Base-by-base conservation (phyloP, 1,140 invertebrate genomes). In the Stegodyphus mimosarum region DNA sequence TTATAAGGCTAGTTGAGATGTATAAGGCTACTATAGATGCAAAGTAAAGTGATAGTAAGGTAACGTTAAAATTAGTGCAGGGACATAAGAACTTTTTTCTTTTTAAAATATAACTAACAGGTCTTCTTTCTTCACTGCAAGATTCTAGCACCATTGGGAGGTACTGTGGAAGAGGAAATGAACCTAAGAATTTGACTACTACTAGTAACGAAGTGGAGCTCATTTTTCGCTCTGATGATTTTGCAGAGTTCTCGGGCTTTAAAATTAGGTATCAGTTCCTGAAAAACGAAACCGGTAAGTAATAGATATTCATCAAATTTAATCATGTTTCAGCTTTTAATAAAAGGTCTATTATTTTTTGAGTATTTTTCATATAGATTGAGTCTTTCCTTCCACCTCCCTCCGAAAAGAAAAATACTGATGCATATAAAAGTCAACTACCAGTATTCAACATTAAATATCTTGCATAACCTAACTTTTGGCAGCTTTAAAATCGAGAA, bases 161-260 rank as follows among this genome's bases (percentile, higher is more conserved):
- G 6, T 86, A 87, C n/a, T 88, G 88, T 69, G 88, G 87, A 15
- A 64, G 52, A 17, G 76, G 51, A 5, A 52, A 18, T 7, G 78
- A 87, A 66, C 72, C 71, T 10, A 86, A 84, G 11, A 87, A 87
- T 15, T 83, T 87, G 48, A 67, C 87, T 52, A 87, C 88, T 5
- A 73, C 53, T 1, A 70, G 63, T 7, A 86, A 86, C 18, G 71
- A 75, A 53, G 78, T 88, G 6, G 6, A 71, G 53, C 48, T 88
- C 6, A n/a, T 60, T 13, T 88, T 88, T 33, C 64, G 76, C 60
- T 83, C 84, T 6, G 87, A 88, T 74, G 69, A 80, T 74, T 86
- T 87, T 72, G 70, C 69, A 49, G 87, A 88, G 86, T 87, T 87
- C 67, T 74, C 80, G n/a, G 88, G 88, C 6, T 88, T 88, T 50